A percentile compares a stretch with the other conserved stretches of the same genome.
Conservation (phyloP, 2,888 invertebrate genomes). For the Plebejus argus region DNA sequence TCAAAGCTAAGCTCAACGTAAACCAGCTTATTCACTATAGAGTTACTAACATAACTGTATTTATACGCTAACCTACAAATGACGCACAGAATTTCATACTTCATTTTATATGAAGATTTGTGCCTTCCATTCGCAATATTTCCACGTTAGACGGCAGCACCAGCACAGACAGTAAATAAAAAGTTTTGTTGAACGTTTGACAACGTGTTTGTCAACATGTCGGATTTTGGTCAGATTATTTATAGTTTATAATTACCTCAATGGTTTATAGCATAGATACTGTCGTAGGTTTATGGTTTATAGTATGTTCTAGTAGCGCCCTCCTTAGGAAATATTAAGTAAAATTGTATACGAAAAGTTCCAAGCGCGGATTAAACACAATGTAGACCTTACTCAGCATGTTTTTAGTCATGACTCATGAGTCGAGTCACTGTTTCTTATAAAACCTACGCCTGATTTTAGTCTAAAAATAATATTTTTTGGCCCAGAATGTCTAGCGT, state of each 20-base stretch:
- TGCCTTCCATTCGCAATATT: no score
- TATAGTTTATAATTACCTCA: no score
- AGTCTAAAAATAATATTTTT: background rate
- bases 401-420: background rate
- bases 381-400: conserved; percentile 13
- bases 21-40: background rate
- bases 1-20: background rate
- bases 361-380: background rate
- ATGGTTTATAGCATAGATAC: no score
- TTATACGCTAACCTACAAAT: background rate
- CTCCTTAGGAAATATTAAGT: background rate
- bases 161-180: no score
- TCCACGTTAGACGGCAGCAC: no score
- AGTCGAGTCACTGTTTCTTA: background rate
- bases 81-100: background rate
- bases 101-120: no score
- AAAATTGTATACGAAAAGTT: background rate
- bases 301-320: no score
- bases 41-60: background rate
- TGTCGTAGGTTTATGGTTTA: no score
- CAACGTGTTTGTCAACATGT: no score
- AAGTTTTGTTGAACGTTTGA: no score
- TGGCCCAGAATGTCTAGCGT: background rate
- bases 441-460: background rate
- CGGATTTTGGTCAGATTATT: no score